Base-by-base conservation (phyloP, 2,113 vertebrate genomes). In the Caloenas nicobarica region DNA sequence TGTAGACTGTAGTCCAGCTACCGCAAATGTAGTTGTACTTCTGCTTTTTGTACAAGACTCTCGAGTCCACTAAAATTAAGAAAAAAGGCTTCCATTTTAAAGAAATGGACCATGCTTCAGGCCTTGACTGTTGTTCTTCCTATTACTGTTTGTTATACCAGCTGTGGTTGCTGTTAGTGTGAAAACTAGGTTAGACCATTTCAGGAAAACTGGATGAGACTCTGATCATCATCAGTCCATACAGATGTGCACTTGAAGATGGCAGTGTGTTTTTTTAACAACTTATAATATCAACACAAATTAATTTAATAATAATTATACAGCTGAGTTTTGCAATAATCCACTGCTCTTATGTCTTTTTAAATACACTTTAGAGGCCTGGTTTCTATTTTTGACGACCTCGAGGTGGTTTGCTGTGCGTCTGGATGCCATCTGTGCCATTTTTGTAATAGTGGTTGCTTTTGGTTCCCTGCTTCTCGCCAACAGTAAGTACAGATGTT, bases 341-440 rank as follows among this genome's bases (percentile, higher is more conserved):
- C 40, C 65, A 9, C 68, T 81, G 7, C 25, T 82, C 33, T 91
- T 93, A 25, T 77, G 76, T 65, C 86, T 94, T 92, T 21, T 22
- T 85, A 40, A 91, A 95, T 76, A 25, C 33, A 73, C 56, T 96
- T 87, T 95, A 99, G 99, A 99, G 96, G 98, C 99, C 86, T 99
- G 99, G 99, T 99, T 99, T 97, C 97, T 99, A 77, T 99, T 99
- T 96, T 88, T 99, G 98, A 98, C 99, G 0, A 99, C 99, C 1
- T 99, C 99, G 24, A 99, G 99, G 31, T 99, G 99, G 99, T 98
- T 99, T 22, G 99, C 99, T 10, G 98, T 99, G 38, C 99, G 99
- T 38, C 98, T 99, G 89, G 99, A 99, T 93, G 99, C 98, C 89
- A 99, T 99, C 96, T 99, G 99, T 96, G 98, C 98, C 8, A 14